phyloP scores from a whole-genome alignment of 2,113 vertebrate species.

The Antechinus stuartii region DNA sequence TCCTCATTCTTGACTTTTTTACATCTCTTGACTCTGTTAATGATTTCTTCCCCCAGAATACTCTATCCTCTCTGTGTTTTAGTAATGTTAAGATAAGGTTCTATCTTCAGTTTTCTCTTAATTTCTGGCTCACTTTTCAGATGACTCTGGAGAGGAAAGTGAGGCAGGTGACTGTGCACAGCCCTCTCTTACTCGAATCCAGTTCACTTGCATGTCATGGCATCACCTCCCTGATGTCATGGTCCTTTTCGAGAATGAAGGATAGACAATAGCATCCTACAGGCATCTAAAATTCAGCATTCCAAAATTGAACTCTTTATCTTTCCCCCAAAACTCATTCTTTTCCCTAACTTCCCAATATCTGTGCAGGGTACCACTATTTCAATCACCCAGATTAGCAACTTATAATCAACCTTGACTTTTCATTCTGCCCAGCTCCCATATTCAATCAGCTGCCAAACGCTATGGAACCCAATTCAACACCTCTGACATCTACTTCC shows the following conservation, averaged over 20 bases:
- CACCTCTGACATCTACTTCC: background rate
- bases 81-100: background rate
- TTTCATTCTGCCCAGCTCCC: background rate
- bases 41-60: background rate
- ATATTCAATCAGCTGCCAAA: background rate
- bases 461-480: background rate
- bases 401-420: background rate
- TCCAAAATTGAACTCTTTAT: background rate
- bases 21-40: background rate
- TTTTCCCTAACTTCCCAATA: background rate
- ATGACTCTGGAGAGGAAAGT: too few relatives aligned
- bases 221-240: too few relatives aligned
- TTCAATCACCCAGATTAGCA: background rate
- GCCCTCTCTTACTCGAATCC: too few relatives aligned
- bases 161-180: too few relatives aligned
- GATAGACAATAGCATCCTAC: background rate
- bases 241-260: too few relatives aligned
- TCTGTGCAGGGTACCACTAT: background rate
- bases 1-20: background rate
- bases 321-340: background rate
- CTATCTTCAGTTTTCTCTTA: background rate
- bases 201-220: too few relatives aligned
- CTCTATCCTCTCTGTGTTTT: background rate
- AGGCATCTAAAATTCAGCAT: background rate
- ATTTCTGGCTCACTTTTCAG: background rate